Evolutionary conservation across 2,888 invertebrate genomes (phyloP).

Genomic region (Junonia oenone): DNA sequence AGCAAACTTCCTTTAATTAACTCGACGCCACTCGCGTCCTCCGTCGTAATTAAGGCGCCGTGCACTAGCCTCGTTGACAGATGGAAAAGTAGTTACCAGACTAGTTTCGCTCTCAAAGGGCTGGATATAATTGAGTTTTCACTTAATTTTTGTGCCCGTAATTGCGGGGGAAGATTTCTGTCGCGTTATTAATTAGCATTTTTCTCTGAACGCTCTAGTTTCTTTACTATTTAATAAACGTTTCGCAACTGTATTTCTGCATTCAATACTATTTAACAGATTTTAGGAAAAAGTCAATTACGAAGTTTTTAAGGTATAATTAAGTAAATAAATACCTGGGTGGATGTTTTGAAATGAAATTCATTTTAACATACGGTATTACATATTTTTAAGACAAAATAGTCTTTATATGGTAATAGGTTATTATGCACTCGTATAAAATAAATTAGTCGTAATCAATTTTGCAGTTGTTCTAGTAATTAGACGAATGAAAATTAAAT

Average conservation of each 20-base stretch:
- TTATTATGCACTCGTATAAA: no score
- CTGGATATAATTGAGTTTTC: slow-evolving; percentile 17
- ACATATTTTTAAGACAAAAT: no score
- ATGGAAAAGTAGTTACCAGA: slow-evolving; percentile 24
- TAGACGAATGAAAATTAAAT: not conserved
- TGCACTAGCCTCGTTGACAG: slow-evolving; percentile 26
- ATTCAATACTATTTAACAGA: not conserved
- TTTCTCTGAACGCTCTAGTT: not conserved
- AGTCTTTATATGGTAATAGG: no score
- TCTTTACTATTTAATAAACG: not conserved
- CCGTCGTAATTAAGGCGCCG: slow-evolving; percentile 27
- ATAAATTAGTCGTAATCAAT: not conserved
- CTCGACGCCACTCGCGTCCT: slow-evolving; percentile 28
- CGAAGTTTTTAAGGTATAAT: no score
- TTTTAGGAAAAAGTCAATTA: no score
- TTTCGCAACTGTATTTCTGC: no score
- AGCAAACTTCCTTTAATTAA: slow-evolving; percentile 32
- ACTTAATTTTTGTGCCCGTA: slow-evolving; percentile 8
- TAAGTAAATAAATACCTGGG: no score
- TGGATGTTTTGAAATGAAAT: no score
- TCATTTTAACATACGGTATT: no score
- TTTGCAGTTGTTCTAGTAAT: not conserved
- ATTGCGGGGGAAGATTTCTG: not conserved
- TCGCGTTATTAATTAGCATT: not conserved
- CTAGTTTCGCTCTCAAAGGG: slow-evolving; percentile 13